These are phyloP conservation scores for Tetramorium simillimum DNA, from an alignment of 1,140 invertebrate species.

Conservation along the genomic window DNA sequence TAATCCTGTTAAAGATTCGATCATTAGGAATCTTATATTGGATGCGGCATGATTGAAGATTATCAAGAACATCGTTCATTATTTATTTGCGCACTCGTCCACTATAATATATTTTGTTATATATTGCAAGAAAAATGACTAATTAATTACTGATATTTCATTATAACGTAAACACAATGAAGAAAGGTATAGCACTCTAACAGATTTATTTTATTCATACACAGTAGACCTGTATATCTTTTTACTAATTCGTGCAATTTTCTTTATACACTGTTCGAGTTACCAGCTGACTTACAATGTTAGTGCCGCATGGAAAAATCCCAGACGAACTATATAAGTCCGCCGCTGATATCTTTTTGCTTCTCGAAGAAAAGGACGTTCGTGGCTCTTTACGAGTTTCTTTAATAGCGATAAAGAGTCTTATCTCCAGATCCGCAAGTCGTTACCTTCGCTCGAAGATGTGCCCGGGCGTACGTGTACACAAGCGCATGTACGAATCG, in stretches of 20 bases:
- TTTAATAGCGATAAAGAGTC: slow-evolving; percentile 59
- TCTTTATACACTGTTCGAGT: not conserved
- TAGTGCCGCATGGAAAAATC: not conserved
- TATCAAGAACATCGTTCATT: slow-evolving; percentile 68
- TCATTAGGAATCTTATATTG: slow-evolving; percentile 61
- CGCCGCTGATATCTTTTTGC: not conserved
- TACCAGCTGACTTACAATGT: not conserved
- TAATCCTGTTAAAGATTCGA: slow-evolving; percentile 54
- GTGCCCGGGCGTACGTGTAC: not conserved
- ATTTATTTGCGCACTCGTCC: slow-evolving; percentile 40
- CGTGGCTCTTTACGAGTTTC: slow-evolving; percentile 47
- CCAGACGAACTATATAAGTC: not conserved
- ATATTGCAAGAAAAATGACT: not conserved
- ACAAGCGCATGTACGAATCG: slow-evolving; percentile 6
- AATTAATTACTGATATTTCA: not conserved
- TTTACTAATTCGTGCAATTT: not conserved
- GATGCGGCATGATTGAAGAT: slow-evolving; percentile 61
- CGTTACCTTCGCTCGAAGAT: slow-evolving; percentile 46
- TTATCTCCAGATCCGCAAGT: slow-evolving; percentile 48
- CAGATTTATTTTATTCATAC: slow-evolving; percentile 5
- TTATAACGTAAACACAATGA: not conserved
- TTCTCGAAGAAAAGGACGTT: slow-evolving; percentile 24
- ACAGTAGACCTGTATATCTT: not conserved
- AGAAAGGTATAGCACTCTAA: not conserved
- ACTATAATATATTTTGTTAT: slow-evolving; percentile 52